Evolutionary conservation across 1,140 invertebrate species (phyloP), one percentile per base, ranked within the genome.

Genomic region (Scaptomyza montana): DNA sequence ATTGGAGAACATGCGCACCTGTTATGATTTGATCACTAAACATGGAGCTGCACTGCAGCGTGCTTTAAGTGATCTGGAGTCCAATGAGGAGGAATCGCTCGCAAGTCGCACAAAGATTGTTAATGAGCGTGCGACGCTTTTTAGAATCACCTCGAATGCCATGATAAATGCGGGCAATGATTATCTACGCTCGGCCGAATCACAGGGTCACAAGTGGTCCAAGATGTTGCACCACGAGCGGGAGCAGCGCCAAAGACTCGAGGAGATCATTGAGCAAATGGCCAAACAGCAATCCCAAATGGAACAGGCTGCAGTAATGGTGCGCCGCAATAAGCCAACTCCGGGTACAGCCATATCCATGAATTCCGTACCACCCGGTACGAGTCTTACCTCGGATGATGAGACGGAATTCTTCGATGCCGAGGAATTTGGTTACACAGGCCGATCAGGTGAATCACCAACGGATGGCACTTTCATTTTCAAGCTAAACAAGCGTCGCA

Each of bases 211-310:
- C 46, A 97, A 98, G 77, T 98, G 98, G 97, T 96, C 96, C 74
- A 96, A 96, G 77, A 95, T 98, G 90, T 92, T 99, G 54, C 96
- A 98, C 73, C 96, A 99, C 91, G 98, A 99, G 90, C 95, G 98
- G 2, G 98, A 99, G 73, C 97, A 99, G 92, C 95, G 98, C 78
- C 93, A 96, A 78, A 94, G 97, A n/a, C 93, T 99, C 47, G 98
- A 99, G 92, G 98, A 99, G 87, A 97, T 99, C 93, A 97, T 99
- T 3, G 98, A 99, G 92, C 97, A 98, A 80, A 93, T 99, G 50
- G 99, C 99, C 2, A 95, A 97, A 74, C 98, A 99, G 92, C 98
- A 99, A 91, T 98, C 97, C 28, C 96, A 97, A 74, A 93, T 99
- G 61, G 98, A 99, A 91, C 95, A 96, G 92, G 96, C 96, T 12